Base-by-base conservation (phyloP, 2,888 invertebrate species). In the Petrolisthes manimaculis region DNA sequence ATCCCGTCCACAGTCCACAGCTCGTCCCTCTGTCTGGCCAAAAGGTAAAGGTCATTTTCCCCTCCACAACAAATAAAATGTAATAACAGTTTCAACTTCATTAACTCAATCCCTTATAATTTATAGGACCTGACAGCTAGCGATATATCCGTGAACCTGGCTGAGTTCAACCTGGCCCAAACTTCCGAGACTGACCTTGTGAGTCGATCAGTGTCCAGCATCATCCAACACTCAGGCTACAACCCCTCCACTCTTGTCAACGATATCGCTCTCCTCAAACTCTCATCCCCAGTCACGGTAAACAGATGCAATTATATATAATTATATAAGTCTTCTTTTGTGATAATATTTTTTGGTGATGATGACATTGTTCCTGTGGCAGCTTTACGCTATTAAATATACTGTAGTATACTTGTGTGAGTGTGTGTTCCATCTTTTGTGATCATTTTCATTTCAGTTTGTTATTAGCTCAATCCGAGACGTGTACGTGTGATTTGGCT, bases 241-340 rank as follows among this genome's bases (percentile, higher is more conserved):
- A 37, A 61, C 79, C 14, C 9, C 12, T 3, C 3, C 5, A 79
- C 79, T 5, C 21, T 56, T 0, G 51, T 69, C 61, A 79, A 85
- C 67, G 78, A 85, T 61, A 85, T 85, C 51, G 78, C 79, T 4
- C 24, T 85, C 5, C 54, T 84, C 56, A 84, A 77, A 37, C 56
- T 77, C 9, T 9, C 54, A 5, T 55, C 56, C 9, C 56, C 54
- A 24, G 54, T 78, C 54, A 51, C 12, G 21, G 78, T 78, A 55
- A 37, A 2, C 37, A 37, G 37, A 37, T 37, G 2, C 37, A 37
- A n/a, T n/a, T n/a, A n/a, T n/a, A n/a, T n/a, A n/a, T n/a, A n/a
- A n/a, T n/a, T n/a, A n/a, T n/a, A n/a, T n/a, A n/a, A n/a, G n/a
- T n/a, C n/a, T 69, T 69, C 14, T n/a, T 69, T 69, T 69, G 14